Percentiles rank a stretch among this genome's conserved stretches.
phyloP scores from a whole-genome alignment of 2,113 vertebrate species.

The Calypte anna region DNA sequence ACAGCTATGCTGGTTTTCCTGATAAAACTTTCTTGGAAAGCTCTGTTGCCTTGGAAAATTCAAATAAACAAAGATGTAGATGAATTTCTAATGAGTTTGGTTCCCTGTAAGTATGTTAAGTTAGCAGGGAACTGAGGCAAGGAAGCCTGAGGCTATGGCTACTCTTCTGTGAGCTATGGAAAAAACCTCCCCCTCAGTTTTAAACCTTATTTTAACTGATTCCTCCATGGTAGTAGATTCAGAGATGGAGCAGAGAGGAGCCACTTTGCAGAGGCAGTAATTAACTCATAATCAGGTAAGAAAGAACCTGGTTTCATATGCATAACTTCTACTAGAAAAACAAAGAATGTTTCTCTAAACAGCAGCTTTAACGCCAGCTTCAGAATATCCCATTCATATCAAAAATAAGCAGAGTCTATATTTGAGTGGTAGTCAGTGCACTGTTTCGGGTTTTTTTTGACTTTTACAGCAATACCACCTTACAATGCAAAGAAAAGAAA shows the following conservation, averaged over 20 bases:
- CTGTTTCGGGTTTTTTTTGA: neutral
- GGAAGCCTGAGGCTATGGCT: neutral
- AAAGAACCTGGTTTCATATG: neutral
- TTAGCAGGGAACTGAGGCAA: neutral
- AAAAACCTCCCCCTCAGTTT: neutral
- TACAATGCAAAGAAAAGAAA: neutral
- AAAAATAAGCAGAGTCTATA: neutral
- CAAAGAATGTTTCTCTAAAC: neutral
- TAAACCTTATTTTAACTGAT: neutral
- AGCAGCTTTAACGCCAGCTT: neutral
- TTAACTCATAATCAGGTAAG: neutral
- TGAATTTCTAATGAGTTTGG: neutral
- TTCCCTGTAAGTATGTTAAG: neutral
- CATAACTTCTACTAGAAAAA: neutral
- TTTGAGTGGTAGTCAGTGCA: neutral
- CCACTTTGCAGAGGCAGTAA: neutral
- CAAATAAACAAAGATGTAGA: neutral
- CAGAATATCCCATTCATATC: neutral
- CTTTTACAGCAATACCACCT: neutral
- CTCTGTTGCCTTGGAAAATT: neutral
- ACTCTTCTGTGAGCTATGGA: neutral
- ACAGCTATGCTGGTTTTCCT: neutral
- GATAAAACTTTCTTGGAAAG: neutral
- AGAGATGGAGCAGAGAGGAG: neutral
- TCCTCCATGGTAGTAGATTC: neutral